Evolutionary conservation across 2,797 vertebrate genomes (phyloP).

Genomic region (Austrolebias charrua): DNA sequence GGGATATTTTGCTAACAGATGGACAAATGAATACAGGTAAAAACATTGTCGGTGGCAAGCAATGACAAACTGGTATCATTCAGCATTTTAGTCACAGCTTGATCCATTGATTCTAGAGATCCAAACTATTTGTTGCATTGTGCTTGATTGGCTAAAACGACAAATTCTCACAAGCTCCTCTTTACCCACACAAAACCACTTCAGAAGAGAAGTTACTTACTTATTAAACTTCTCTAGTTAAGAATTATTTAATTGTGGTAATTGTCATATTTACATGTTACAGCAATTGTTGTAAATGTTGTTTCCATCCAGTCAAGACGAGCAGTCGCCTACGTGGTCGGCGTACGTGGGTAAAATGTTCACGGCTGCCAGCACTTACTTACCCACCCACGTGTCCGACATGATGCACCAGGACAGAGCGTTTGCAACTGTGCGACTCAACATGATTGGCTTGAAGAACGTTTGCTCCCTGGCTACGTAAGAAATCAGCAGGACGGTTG

Average conservation of each 20-base stretch:
- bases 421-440: slow-evolving; percentile 91
- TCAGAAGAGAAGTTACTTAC: no score
- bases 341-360: slow-evolving; percentile 94
- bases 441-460: slow-evolving; percentile 87
- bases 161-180: no score
- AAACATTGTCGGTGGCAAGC: no score
- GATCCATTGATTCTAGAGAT: no score
- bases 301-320: slow-evolving; percentile 77
- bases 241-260: background rate
- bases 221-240: no score
- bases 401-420: slow-evolving; percentile 97
- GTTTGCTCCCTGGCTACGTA: slow-evolving; percentile 90
- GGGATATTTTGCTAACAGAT: no score
- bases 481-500: background rate
- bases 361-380: slow-evolving; percentile 92
- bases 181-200: no score
- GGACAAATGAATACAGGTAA: no score
- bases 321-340: slow-evolving; percentile 89
- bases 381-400: slow-evolving; percentile 91
- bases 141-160: no score
- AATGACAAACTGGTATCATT: no score
- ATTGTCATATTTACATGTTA: slow-evolving; percentile 1
- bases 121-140: no score
- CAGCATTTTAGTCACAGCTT: no score
- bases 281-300: background rate